Evolutionary conservation across 2,113 vertebrate species (phyloP), one percentile per base, ranked within the genome.

Genomic region (Calonectris borealis): DNA sequence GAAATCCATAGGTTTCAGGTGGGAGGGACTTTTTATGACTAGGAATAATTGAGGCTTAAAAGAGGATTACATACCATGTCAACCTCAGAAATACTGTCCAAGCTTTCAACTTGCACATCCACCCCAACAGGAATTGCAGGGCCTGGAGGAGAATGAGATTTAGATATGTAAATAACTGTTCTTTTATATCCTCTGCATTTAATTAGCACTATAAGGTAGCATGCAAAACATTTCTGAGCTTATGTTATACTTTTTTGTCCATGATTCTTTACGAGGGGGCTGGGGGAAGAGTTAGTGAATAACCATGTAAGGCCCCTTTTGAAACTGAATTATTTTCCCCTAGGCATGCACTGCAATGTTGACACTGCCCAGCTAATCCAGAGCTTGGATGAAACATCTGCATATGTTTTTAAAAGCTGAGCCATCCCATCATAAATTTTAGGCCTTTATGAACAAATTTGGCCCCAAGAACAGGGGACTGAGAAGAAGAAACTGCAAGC

Each of bases 21-120:
- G 16, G 18, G 32, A 86, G n/a, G 15, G 24, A 64, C 10, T 32
- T 91, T 65, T 64, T 31, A 27, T 70, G 40, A 18, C 44, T 60
- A 44, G 65, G 40, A 93, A 25, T 55, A 97, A 70, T 13, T 27
- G 64, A 62, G 32, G 29, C 70, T 64, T 36, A 73, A 52, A 38
- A 64, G 36, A 72, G 58, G 24, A 9, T 57, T 83, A 77, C 99
- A 0, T 97, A 99, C 99, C 99, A 99, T 99, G 98, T 99, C 99
- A 72, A 99, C 99, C 96, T 99, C 99, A 34, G 99, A 99, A 98
- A 99, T 99, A 95, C 99, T 99, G 97, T 99, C 99, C 97, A 99
- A 97, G 71, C 99, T 99, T 97, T 99, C 99, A 96, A 99, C 98
- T 97, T 99, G 99, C 60, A 99, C 99, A 92, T 99, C 99, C 83